phyloP scores from a whole-genome alignment of 2,888 invertebrate genomes.

The Pollenia amentaria region DNA sequence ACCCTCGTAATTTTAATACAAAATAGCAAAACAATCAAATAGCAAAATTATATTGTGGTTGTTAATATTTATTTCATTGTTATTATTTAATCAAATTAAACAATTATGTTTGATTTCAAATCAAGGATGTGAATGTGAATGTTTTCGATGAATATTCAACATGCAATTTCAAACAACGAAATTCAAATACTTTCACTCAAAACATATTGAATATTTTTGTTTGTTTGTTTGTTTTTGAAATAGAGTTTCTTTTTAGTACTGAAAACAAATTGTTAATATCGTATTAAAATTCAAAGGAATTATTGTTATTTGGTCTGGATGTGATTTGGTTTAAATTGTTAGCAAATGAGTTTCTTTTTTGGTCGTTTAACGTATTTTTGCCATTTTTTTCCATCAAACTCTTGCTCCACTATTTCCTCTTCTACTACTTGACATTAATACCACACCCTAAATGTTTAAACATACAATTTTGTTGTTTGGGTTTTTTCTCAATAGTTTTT shows the following conservation, averaged over 20 bases:
- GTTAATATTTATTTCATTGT: background rate
- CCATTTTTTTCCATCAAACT: background rate
- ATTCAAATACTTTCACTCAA: conserved; percentile 57
- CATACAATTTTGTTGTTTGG: conserved; percentile 45
- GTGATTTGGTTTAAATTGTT: conserved; percentile 2
- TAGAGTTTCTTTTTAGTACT: background rate
- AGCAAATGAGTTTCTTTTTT: background rate
- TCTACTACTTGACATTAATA: background rate
- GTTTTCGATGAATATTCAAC: conserved; percentile 13
- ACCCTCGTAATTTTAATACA: conserved; percentile 21
- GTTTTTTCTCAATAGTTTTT: background rate
- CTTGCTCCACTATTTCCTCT: background rate
- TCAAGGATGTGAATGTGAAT: conserved; percentile 40
- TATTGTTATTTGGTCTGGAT: background rate
- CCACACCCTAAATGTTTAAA: conserved; percentile 61
- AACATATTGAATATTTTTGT: background rate
- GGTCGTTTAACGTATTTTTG: conserved; percentile 18
- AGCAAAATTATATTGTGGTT: conserved; percentile 46
- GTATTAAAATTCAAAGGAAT: conserved; percentile 4
- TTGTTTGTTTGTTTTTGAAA: conserved; percentile 20
- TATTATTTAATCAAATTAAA: conserved; percentile 63
- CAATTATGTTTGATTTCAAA: conserved; percentile 45
- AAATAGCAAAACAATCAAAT: background rate
- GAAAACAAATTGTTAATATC: background rate
- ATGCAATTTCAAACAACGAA: conserved; percentile 54